Evolutionary conservation across 2,113 vertebrate species (phyloP).

Genomic region (Athene cunicularia): DNA sequence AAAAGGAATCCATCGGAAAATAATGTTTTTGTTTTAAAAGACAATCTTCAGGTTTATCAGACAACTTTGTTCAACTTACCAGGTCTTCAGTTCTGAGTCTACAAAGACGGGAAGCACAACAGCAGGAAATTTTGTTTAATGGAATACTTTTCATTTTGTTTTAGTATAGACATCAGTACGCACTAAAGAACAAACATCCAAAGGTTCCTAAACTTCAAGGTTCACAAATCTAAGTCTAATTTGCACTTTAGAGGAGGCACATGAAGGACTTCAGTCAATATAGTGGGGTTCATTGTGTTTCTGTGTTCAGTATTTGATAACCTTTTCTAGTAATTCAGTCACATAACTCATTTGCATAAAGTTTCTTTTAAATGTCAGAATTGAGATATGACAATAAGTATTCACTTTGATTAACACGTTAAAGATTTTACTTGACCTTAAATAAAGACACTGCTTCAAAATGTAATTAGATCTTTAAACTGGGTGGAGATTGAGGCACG

Average conservation of each 20-base stretch:
- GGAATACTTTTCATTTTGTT: conserved; percentile 54
- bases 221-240: conserved; percentile 71
- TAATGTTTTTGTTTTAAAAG: conserved; percentile 32
- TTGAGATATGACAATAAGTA: conserved; percentile 74
- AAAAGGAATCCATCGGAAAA: conserved; percentile 14
- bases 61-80: conserved; percentile 41
- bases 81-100: not conserved
- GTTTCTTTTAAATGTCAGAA: conserved; percentile 80
- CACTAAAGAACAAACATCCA: conserved; percentile 42
- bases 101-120: conserved; percentile 13
- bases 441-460: conserved; percentile 68
- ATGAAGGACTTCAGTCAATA: conserved; percentile 75
- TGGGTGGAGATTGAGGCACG: not conserved
- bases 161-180: conserved; percentile 54
- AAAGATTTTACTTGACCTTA: conserved; percentile 75
- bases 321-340: conserved; percentile 68
- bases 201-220: conserved; percentile 70
- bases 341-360: conserved; percentile 78
- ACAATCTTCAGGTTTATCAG: conserved; percentile 3
- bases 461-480: conserved; percentile 50
- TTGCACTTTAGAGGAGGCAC: conserved; percentile 76
- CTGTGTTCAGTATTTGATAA: conserved; percentile 71
- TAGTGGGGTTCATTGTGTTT: conserved; percentile 63
- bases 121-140: conserved; percentile 33
- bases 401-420: conserved; percentile 77